These are phyloP conservation scores for Sclerurus mexicanus DNA, from an alignment of 2,113 vertebrate genomes.

Conservation along the genomic window DNA sequence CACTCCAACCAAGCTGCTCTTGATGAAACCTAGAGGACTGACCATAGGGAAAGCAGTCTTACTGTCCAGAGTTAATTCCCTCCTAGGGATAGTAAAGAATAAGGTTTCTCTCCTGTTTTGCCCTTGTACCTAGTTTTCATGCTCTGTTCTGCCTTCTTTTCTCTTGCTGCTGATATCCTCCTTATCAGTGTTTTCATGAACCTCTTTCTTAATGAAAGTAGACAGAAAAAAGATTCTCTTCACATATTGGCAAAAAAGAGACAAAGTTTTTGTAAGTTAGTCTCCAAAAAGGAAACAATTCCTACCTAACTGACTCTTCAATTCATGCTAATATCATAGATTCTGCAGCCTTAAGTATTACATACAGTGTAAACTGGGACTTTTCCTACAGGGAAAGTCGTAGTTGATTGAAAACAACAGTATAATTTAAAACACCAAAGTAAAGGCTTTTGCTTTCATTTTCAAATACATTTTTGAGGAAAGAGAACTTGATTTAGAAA, in stretches of 20 bases:
- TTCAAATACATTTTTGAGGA: conserved; percentile 4
- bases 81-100: neutral
- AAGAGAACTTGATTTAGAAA: conserved; percentile 16
- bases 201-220: neutral
- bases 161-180: neutral
- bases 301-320: neutral
- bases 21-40: neutral
- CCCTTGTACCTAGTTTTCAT: neutral
- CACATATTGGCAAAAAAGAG: neutral
- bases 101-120: neutral
- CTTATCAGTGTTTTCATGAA: neutral
- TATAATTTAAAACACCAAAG: neutral
- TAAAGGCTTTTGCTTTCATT: conserved; percentile 9
- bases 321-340: neutral
- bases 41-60: neutral
- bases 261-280: neutral
- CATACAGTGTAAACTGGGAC: neutral
- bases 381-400: conserved; percentile 12
- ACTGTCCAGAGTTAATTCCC: neutral
- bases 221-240: neutral
- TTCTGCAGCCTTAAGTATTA: neutral
- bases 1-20: neutral
- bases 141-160: neutral
- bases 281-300: neutral
- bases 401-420: conserved; percentile 3